phyloP scores from a whole-genome alignment of 2,113 vertebrate genomes.

The Capricornis sumatraensis region DNA sequence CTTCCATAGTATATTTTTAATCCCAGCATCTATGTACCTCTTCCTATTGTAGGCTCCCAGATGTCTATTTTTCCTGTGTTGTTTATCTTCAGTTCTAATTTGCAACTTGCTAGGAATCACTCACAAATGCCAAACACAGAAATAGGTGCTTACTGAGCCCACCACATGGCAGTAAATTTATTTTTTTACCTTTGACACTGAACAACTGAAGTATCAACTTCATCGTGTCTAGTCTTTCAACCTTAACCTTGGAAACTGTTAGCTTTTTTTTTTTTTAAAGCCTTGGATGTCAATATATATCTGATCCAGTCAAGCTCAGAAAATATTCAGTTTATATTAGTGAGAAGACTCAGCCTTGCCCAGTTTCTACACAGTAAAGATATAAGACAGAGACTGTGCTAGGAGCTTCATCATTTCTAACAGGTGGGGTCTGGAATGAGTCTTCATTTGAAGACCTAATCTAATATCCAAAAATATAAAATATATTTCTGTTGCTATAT shows the following conservation, averaged over 20 bases:
- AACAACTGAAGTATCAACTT: neutral
- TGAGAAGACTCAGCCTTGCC: neutral
- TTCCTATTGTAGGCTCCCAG: neutral
- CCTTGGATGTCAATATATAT: neutral
- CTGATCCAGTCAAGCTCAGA: neutral
- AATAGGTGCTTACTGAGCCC: neutral
- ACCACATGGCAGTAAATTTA: neutral
- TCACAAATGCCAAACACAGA: neutral
- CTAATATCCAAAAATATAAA: neutral
- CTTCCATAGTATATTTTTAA: neutral
- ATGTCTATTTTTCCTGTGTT: neutral
- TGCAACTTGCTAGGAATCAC: neutral
- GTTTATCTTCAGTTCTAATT: constrained; percentile 5
- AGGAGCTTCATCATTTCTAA: neutral
- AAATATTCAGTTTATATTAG: neutral
- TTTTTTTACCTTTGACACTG: neutral
- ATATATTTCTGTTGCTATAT: neutral
- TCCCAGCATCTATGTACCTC: neutral
- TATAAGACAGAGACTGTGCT: neutral
- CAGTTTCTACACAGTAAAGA: neutral
- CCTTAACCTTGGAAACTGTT: neutral
- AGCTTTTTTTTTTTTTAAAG: neutral
- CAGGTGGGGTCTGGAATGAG: neutral
- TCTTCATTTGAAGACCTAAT: neutral
- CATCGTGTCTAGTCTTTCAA: neutral